Evolutionary conservation across 2,888 invertebrate species (phyloP), one percentile per base, ranked within the genome.

Genomic region (Spilosoma lubricipeda): DNA sequence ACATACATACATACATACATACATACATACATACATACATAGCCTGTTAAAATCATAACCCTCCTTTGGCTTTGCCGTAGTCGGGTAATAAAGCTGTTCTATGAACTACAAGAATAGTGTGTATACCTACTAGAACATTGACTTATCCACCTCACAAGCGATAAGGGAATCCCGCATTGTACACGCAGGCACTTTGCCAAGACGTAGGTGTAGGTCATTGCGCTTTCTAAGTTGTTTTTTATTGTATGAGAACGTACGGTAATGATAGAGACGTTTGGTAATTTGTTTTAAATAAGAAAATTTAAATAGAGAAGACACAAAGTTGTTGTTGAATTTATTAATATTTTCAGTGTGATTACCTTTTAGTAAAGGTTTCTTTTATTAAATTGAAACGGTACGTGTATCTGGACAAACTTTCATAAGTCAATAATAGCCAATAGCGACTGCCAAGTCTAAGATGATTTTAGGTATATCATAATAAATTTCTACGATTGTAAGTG

Each of bases 161-260:
- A 27, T 13, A 59, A 15, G 27, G 15, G 59, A 59, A 59, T 59
- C 59, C 7, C 59, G 27, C 59, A 59, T 27, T 59, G 59, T 75
- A 80, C 80, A 72, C 48, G 71, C 73, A 80, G 81, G 82, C 80
- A 59, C 3, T 52, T 48, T 68, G 63, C 81, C 81, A 75, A 77
- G 23, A 67, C 65, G 67, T 66, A 74, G 76, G 76, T 67, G 67
- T 66, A 74, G 76, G 76, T 76, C 77, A 75, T 71, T 80, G 73
- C 23, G 66, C 78, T 71, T 66, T 45, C 67, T 70, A 76, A 81
- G 79, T 79, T 77, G 79, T 79, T 77, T 78, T 78, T 27, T 27
- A 15, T 4, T 59, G 27, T 0, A 59, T n/a, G 59, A 59, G 27
- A 59, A 27, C 27, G 27, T n/a, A n/a, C n/a, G n/a, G n/a, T n/a